Evolutionary conservation across 2,113 vertebrate genomes (phyloP).

Genomic region (Onychostoma macrolepis): DNA sequence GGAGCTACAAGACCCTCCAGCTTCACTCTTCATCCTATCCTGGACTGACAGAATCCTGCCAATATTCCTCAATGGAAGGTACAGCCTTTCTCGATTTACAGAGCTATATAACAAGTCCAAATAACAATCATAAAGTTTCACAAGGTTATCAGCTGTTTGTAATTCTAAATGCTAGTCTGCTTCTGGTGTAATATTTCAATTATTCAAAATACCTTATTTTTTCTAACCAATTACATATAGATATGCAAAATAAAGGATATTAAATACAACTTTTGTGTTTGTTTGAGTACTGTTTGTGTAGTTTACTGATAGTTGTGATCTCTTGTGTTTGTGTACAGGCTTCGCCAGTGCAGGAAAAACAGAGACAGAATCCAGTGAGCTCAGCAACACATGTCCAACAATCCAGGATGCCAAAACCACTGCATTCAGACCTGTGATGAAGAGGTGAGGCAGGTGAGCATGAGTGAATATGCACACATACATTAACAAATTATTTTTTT

Average conservation of each 20-base stretch:
- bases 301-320: not conserved
- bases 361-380: conserved; percentile 68
- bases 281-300: not conserved
- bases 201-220: not conserved
- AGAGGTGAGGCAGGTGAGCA: conserved; percentile 86
- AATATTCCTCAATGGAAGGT: conserved; percentile 86
- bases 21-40: conserved; percentile 82
- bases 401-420: conserved; percentile 79
- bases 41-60: conserved; percentile 80
- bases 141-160: not conserved
- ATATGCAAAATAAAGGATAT: not conserved
- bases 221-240: not conserved
- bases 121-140: not conserved
- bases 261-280: not conserved
- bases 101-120: not conserved
- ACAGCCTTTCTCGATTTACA: conserved; percentile 51
- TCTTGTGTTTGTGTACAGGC: conserved; percentile 61
- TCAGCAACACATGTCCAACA: conserved; percentile 67
- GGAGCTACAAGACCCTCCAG: conserved; percentile 80
- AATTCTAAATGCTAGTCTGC: not conserved
- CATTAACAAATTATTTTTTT: conserved; percentile 7
- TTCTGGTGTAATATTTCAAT: not conserved
- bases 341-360: conserved; percentile 72
- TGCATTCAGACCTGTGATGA: conserved; percentile 87
- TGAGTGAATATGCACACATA: conserved; percentile 33